phyloP scores from a whole-genome alignment of 2,797 vertebrate genomes.

The Hippocampus kuda region DNA sequence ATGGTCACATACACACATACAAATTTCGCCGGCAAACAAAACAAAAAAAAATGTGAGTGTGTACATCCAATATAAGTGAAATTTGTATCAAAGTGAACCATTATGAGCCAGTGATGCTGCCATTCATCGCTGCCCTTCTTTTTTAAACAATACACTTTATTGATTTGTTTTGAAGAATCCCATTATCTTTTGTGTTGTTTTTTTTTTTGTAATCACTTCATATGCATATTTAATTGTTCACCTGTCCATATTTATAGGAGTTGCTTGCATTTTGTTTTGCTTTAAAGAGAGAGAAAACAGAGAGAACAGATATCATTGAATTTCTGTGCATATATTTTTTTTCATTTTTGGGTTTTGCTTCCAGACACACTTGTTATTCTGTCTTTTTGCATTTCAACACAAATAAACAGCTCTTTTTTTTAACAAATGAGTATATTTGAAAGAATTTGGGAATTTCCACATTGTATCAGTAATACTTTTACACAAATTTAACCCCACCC shows the following conservation, averaged over 20 bases:
- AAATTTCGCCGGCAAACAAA: constrained; percentile 69
- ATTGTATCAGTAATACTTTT: background rate
- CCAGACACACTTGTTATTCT: constrained; percentile 63
- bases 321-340: constrained; percentile 87
- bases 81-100: constrained; percentile 78
- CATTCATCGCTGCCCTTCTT: constrained; percentile 55
- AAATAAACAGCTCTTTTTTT: constrained; percentile 15
- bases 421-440: constrained; percentile 41
- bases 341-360: constrained; percentile 46
- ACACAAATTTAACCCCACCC: background rate
- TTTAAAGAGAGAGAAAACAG: constrained; percentile 54
- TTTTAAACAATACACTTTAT: constrained; percentile 21
- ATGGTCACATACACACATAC: constrained; percentile 67
- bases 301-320: constrained; percentile 98
- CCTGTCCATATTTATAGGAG: constrained; percentile 43
- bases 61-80: constrained; percentile 61
- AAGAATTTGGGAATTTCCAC: constrained; percentile 63
- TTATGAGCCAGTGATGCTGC: constrained; percentile 77
- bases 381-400: constrained; percentile 51
- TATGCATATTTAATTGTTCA: constrained; percentile 45
- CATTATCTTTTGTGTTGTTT: constrained; percentile 13
- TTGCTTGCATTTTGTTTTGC: constrained; percentile 71
- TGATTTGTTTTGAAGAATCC: background rate
- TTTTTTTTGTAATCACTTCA: background rate
- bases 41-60: constrained; percentile 32